Conservation (phyloP, 92 coral and sea anemone genomes). For the Heteractis magnifica region DNA sequence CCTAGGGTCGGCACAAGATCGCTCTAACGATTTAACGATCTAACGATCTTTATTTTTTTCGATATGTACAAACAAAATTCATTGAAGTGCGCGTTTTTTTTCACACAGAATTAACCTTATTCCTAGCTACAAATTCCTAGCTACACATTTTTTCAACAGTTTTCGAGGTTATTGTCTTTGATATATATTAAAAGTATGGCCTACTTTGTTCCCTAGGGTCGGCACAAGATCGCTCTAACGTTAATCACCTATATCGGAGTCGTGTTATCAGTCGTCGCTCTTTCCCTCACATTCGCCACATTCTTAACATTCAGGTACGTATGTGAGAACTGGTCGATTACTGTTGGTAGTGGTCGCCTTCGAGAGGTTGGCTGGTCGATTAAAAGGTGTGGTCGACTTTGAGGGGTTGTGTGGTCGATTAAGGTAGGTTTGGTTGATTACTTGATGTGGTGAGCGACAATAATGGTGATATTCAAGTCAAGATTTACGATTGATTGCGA, state of each 20-base stretch:
- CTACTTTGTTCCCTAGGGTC: slow-evolving; percentile 48
- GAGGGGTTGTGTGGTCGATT: background rate
- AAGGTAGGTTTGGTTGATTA: background rate
- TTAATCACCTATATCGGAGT: slow-evolving; percentile 82
- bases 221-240: slow-evolving; percentile 75
- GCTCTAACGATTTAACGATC: too few relatives aligned
- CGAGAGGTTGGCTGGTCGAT: background rate
- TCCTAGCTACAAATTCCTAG: too few relatives aligned
- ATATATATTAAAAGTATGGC: background rate
- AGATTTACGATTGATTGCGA: background rate
- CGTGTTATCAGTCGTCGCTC: slow-evolving; percentile 71
- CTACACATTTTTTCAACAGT: too few relatives aligned
- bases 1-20: slow-evolving; percentile 73
- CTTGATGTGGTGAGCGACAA: background rate
- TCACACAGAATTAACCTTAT: background rate
- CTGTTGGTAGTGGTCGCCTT: background rate
- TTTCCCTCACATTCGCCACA: slow-evolving; percentile 79
- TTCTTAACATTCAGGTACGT: slow-evolving; percentile 82
- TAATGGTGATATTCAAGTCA: background rate
- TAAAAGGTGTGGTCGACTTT: background rate
- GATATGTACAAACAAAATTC: too few relatives aligned
- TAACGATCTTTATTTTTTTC: too few relatives aligned
- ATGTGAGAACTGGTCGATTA: background rate
- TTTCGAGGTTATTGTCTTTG: background rate
- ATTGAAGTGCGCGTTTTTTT: too few relatives aligned